Percentiles rank a stretch among this genome's conserved stretches.
These are phyloP conservation scores for Amniataba percoides DNA, from an alignment of 2,797 vertebrate species.

Conservation along the genomic window DNA sequence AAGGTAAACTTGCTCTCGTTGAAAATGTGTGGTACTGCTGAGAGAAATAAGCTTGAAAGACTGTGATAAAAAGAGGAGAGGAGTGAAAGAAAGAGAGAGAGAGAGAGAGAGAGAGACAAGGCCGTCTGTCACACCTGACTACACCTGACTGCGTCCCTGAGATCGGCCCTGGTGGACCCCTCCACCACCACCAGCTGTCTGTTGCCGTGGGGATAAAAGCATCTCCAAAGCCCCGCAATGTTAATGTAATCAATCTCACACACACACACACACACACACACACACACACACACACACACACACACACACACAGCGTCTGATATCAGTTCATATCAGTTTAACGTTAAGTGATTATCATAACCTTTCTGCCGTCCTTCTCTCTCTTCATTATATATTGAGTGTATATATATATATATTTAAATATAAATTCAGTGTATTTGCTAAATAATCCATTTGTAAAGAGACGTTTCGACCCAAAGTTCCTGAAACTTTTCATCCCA, in stretches of 20 bases:
- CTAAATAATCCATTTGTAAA: no score
- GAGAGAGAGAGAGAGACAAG: conserved; percentile 3
- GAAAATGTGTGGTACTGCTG: not conserved
- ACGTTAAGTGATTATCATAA: not conserved
- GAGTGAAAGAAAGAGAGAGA: not conserved
- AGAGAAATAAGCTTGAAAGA: not conserved
- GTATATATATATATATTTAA: no score
- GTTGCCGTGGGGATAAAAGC: conserved; percentile 23
- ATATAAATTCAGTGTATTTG: no score
- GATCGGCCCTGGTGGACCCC: conserved; percentile 63
- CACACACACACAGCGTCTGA: no score
- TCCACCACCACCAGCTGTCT: conserved; percentile 74
- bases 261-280: not conserved
- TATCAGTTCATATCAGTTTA: not conserved
- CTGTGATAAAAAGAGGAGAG: not conserved
- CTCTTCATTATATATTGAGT: not conserved
- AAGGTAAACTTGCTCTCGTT: not conserved
- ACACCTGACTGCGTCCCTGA: conserved; percentile 33
- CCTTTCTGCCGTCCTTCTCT: not conserved
- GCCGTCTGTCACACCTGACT: conserved; percentile 23
- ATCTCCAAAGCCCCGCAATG: not conserved
- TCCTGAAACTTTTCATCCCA: no score
- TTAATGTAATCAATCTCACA: conserved; percentile 6
- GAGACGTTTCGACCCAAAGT: no score
- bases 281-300: conserved; percentile 1